These are phyloP conservation scores for Panurus biarmicus DNA, from an alignment of 2,113 vertebrate species.

Conservation along the genomic window DNA sequence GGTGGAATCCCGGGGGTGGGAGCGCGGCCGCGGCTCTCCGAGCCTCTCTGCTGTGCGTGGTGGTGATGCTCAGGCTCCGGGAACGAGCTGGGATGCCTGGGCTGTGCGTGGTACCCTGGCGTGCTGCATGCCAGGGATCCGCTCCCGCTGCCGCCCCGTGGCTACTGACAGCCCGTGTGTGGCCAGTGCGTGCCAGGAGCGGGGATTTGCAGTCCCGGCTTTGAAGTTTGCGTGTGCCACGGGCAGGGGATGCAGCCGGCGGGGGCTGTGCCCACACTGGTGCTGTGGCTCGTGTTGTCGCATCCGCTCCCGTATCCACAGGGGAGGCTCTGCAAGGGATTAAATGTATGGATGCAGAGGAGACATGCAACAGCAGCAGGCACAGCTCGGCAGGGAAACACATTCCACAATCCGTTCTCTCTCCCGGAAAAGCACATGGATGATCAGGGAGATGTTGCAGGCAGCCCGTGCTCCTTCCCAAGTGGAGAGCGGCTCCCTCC, in stretches of 20 bases:
- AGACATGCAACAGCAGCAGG: neutral
- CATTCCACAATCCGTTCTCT: fast-evolving
- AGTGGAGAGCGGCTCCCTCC: neutral
- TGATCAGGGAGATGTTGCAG: neutral
- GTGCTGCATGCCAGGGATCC: neutral
- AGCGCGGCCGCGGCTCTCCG: neutral
- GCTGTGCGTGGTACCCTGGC: neutral
- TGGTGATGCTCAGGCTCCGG: neutral
- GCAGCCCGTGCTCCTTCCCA: neutral
- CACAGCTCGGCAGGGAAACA: neutral
- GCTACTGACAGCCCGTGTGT: fast-evolving
- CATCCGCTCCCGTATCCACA: fast-evolving
- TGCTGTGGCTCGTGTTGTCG: neutral
- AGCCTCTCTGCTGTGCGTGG: neutral
- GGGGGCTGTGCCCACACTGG: fast-evolving
- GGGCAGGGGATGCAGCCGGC: neutral
- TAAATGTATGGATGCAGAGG: neutral
- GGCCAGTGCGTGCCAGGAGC: fast-evolving
- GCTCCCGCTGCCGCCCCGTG: neutral
- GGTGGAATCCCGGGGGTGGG: neutral
- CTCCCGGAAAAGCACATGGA: neutral
- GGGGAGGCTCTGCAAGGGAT: neutral
- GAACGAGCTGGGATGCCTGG: neutral
- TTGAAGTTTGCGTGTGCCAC: neutral
- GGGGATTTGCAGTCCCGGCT: neutral